Conservation (phyloP, 2,797 vertebrate genomes). For the Bufotes viridis region DNA sequence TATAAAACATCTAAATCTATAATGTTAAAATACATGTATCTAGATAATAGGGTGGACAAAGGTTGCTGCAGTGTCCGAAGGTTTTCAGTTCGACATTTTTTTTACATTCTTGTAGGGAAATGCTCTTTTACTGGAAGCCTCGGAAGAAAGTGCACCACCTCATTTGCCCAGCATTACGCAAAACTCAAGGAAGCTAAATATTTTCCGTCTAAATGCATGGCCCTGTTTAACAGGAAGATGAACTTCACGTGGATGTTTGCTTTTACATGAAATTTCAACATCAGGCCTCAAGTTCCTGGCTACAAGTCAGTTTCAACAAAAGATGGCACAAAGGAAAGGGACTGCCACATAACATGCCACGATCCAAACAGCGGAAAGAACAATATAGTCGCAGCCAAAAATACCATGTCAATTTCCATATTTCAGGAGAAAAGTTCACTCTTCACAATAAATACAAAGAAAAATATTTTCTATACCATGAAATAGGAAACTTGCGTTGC, state of each 20-base stretch:
- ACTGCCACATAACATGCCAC: conserved; percentile 44
- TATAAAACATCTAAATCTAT: not conserved
- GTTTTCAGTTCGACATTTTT: not conserved
- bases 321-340: conserved; percentile 33
- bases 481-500: not conserved
- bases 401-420: conserved; percentile 21
- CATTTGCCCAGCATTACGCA: not conserved
- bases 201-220: not conserved
- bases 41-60: not conserved
- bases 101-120: not conserved
- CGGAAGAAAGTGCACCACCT: not conserved
- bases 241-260: conserved; percentile 36
- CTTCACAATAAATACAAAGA: conserved; percentile 26
- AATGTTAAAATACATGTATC: not conserved
- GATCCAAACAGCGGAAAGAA: conserved; percentile 45
- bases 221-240: conserved; percentile 14
- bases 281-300: conserved; percentile 46
- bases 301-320: conserved; percentile 46
- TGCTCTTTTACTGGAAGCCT: not conserved
- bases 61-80: not conserved
- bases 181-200: conserved; percentile 4
- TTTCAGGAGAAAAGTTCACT: conserved; percentile 18
- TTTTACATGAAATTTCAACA: conserved; percentile 39
- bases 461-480: conserved; percentile 38
- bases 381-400: conserved; percentile 26